Base-by-base conservation (phyloP, 2,797 vertebrate species). In the Orestias chungarensis region DNA sequence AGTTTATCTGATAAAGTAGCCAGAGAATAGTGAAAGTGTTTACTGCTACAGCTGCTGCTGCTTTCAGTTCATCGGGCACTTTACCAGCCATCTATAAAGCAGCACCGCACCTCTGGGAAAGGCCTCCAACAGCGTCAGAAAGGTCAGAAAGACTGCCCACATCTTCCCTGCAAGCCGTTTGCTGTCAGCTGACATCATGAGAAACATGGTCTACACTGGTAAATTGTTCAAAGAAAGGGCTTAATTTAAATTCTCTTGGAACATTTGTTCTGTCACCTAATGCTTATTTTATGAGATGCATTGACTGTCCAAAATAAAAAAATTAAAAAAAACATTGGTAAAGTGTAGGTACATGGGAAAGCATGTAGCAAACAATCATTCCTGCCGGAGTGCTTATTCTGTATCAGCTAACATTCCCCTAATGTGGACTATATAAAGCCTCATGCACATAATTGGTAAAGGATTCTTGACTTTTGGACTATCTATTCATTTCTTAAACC, bases 91-190 rank as follows among this genome's bases (percentile, higher is more conserved):
- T 72, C 14, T 57, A 70, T 71, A 6, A 5, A 1, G 1, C 43
- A 23, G 23, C 27, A 11, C 49, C 20, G 46, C 17, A 14, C 82
- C 74, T 82, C 76, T 1, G 84, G 82, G 74, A 75, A 20, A 0
- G 27, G 66, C 66, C 70, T 80, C 84, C 68, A 44, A 71, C 82
- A 1, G 85, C 20, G 25, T 38, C 65, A 12, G n/a, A 80, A 85
- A 86, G 84, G 84, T 87, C 85, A 74, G 0, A 14, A 5, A 38
- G 74, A 10, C 68, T 44, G 64, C 81, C 83, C 78, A 81, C 73
- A 20, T 75, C 62, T 46, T 68, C 77, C 78, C 78, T 65, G 74
- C 27, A 78, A 42, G 75, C 42, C 59, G 62, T 66, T 68, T 66
- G 52, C 67, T 70, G 66, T 78, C 44, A 75, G 25, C 76, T 42